These are phyloP conservation scores for Temnopleurus reevesii DNA, from an alignment of 53 echinoderm and acorn worm genomes.

Conservation along the genomic window DNA sequence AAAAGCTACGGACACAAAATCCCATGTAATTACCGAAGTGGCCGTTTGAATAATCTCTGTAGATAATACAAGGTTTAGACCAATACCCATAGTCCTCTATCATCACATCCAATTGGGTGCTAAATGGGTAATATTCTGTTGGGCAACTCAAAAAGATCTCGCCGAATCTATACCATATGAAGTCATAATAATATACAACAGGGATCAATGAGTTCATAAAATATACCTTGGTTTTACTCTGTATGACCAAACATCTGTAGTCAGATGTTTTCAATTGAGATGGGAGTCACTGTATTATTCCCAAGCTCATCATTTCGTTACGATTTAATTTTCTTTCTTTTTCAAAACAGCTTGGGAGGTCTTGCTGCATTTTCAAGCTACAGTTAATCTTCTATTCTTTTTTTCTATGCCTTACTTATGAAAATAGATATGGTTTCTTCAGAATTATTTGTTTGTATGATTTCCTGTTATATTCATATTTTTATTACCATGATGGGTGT, in stretches of 20 bases:
- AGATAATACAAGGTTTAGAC: no score
- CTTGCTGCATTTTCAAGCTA: not conserved
- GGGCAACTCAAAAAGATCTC: not conserved
- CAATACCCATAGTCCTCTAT: not conserved
- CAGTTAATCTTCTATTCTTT: not conserved
- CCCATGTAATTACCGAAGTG: no score
- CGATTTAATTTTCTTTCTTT: not conserved
- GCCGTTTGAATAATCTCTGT: no score
- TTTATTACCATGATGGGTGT: no score
- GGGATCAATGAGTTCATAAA: not conserved
- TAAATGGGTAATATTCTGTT: slow-evolving; percentile 1
- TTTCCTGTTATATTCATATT: not conserved
- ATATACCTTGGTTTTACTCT: not conserved
- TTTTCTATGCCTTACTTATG: not conserved
- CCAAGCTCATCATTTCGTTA: not conserved
- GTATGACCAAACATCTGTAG: not conserved
- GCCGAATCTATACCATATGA: not conserved
- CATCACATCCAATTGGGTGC: not conserved
- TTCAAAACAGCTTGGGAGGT: not conserved
- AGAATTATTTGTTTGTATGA: not conserved
- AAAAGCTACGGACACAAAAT: no score
- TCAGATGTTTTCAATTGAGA: slow-evolving; percentile 16
- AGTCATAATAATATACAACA: slow-evolving; percentile 12
- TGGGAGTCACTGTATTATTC: not conserved
- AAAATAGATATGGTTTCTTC: slow-evolving; percentile 1